phyloP scores from a whole-genome alignment of 2,797 vertebrate genomes.

The Oryzias dopingdopingensis region DNA sequence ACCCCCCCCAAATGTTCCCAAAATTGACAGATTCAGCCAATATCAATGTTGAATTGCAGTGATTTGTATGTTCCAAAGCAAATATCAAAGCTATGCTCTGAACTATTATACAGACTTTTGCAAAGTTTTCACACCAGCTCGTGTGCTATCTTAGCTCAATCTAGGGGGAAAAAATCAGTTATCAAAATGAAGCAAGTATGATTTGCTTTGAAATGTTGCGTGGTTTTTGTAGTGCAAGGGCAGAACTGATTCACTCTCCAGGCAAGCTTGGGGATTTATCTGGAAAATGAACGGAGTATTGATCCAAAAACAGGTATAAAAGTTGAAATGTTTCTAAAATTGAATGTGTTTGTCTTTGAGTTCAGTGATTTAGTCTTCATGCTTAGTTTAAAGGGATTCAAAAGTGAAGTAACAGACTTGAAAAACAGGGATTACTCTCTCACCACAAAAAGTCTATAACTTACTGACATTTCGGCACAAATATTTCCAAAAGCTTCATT shows the following conservation, averaged over 20 bases:
- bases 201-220: not conserved
- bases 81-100: conserved; percentile 26
- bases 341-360: not conserved
- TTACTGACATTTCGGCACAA: conserved; percentile 35
- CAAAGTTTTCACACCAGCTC: conserved; percentile 18
- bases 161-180: not conserved
- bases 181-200: no score
- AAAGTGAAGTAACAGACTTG: not conserved
- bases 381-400: not conserved
- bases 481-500: conserved; percentile 38
- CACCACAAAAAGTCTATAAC: conserved; percentile 20
- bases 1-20: conserved; percentile 17
- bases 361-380: not conserved
- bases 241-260: conserved; percentile 20
- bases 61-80: conserved; percentile 38
- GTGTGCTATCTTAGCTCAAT: not conserved
- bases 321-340: not conserved
- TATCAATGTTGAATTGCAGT: conserved; percentile 39
- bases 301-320: not conserved
- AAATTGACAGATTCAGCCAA: conserved; percentile 36
- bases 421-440: conserved; percentile 19
- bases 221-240: conserved; percentile 29
- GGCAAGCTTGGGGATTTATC: conserved; percentile 17
- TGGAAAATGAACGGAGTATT: not conserved
- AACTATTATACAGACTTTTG: conserved; percentile 16